Evolutionary conservation across 2,888 invertebrate species (phyloP).

Genomic region (Hermodice carunculata): DNA sequence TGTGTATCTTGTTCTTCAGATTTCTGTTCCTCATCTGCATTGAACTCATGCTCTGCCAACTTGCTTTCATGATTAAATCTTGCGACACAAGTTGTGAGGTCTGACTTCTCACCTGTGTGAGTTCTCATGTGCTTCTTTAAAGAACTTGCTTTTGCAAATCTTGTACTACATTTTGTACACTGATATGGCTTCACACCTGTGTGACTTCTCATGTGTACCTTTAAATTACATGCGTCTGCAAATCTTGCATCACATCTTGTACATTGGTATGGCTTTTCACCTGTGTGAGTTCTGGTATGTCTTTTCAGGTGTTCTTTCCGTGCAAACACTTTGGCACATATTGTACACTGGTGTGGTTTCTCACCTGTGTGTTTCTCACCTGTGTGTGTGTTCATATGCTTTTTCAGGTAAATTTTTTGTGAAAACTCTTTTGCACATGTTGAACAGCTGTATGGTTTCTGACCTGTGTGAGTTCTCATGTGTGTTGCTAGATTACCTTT

Average conservation of each 20-base stretch:
- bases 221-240: constrained; percentile 1
- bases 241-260: constrained; percentile 6
- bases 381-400: constrained; percentile 6
- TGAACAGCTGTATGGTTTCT: constrained; percentile 8
- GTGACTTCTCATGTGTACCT: constrained; percentile 9
- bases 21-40: too few species aligned
- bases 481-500: background rate
- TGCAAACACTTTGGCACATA: constrained; percentile 3
- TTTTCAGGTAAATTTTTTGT: constrained; percentile 1
- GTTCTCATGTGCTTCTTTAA: constrained; percentile 13
- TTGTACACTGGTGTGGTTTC: constrained; percentile 1
- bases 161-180: constrained; percentile 1
- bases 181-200: constrained; percentile 8
- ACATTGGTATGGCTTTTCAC: constrained; percentile 10
- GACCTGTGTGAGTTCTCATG: constrained; percentile 6
- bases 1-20: too few species aligned
- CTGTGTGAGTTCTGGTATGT: constrained; percentile 8
- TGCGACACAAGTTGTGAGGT: too few species aligned
- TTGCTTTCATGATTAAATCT: too few species aligned
- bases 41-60: too few species aligned
- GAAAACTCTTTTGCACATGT: constrained; percentile 3
- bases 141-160: constrained; percentile 4
- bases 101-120: constrained; percentile 11
- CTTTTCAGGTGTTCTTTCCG: constrained; percentile 1
- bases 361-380: too few species aligned